phyloP scores from a whole-genome alignment of 2,113 vertebrate species.

The Calidris pygmaea region DNA sequence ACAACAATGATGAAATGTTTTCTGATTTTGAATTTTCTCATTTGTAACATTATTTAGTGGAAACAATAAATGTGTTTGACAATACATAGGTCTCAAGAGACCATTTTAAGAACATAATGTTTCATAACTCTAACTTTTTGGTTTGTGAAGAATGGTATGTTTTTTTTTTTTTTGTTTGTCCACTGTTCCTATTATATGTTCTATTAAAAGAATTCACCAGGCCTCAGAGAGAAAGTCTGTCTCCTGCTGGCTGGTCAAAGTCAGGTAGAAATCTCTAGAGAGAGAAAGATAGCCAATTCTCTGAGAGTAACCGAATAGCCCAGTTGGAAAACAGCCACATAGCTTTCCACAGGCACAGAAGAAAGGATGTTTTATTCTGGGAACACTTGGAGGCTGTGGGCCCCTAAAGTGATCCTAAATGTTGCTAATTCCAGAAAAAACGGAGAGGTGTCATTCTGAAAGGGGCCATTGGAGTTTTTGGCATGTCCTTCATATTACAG shows the following conservation, averaged over 20 bases:
- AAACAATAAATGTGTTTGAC: neutral
- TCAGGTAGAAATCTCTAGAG: neutral
- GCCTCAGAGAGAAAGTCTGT: neutral
- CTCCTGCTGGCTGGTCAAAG: neutral
- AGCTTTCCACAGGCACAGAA: neutral
- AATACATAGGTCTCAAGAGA: neutral
- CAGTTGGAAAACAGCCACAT: neutral
- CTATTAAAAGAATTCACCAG: neutral
- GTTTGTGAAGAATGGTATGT: neutral
- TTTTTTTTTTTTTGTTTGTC: neutral
- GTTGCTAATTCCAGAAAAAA: neutral
- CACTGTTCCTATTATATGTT: neutral
- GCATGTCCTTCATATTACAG: neutral
- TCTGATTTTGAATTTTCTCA: neutral
- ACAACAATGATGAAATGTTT: neutral
- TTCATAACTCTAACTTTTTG: neutral
- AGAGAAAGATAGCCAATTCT: neutral
- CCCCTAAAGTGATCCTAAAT: neutral
- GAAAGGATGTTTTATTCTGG: accelerated
- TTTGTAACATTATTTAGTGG: neutral
- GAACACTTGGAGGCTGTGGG: accelerated
- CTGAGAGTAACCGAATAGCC: neutral
- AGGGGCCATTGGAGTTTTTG: neutral
- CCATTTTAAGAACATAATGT: neutral
- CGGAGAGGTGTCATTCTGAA: neutral